These are phyloP conservation scores for Sturmia bella DNA, from an alignment of 2,888 invertebrate genomes.

Conservation along the genomic window DNA sequence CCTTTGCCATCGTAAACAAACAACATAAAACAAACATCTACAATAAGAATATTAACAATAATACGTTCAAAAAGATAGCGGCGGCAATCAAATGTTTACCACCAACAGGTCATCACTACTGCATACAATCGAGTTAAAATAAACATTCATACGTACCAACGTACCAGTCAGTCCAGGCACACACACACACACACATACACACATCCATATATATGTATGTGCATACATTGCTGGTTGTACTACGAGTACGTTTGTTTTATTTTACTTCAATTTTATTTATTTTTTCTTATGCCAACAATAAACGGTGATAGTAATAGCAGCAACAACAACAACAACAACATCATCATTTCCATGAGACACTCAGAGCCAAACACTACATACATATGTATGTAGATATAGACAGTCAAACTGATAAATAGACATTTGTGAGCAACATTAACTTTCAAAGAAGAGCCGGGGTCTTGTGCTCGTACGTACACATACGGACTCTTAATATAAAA, in stretches of 20 bases:
- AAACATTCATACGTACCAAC: not conserved
- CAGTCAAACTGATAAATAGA: slow-evolving; percentile 40
- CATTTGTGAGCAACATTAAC: slow-evolving; percentile 31
- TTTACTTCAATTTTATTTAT: slow-evolving; percentile 1
- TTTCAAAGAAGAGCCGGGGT: not conserved
- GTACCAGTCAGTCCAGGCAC: not conserved
- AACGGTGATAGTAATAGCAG: slow-evolving; percentile 39
- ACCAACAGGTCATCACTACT: slow-evolving; percentile 66
- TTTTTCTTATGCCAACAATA: slow-evolving; percentile 35
- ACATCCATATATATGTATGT: no score
- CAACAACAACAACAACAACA: slow-evolving; percentile 18
- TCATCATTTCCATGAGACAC: not conserved
- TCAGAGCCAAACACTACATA: slow-evolving; percentile 36
- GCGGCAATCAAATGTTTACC: slow-evolving; percentile 58
- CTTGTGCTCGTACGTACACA: slow-evolving; percentile 18
- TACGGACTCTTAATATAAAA: slow-evolving; percentile 19
- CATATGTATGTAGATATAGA: no score
- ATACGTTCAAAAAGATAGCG: slow-evolving; percentile 46
- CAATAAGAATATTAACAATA: slow-evolving; percentile 40
- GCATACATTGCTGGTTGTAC: not conserved
- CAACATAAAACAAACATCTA: slow-evolving; percentile 29
- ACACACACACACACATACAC: no score
- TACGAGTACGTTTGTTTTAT: slow-evolving; percentile 24
- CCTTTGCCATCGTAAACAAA: slow-evolving; percentile 2
- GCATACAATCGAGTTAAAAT: slow-evolving; percentile 36